These are phyloP conservation scores for Hylomyscus alleni DNA, from an alignment of 2,797 vertebrate species.

Conservation along the genomic window DNA sequence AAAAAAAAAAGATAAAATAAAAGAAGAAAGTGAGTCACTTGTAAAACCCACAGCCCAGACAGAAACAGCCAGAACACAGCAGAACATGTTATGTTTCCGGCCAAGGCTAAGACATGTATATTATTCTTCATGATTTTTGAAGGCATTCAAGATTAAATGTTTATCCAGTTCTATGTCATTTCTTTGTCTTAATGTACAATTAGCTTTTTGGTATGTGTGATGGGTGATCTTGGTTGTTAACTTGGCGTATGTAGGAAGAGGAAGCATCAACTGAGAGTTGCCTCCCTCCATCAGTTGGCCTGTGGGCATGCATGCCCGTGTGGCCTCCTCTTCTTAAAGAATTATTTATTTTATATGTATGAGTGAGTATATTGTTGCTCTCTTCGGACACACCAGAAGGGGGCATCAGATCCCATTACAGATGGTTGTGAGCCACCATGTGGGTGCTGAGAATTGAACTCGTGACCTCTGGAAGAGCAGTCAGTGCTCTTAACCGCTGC, in stretches of 20 bases:
- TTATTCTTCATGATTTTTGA: constrained; percentile 53
- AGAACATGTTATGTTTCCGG: constrained; percentile 52
- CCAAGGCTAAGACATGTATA: neutral
- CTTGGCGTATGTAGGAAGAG: neutral
- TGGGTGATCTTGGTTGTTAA: neutral
- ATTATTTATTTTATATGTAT: too few species aligned
- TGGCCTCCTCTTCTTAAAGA: neutral
- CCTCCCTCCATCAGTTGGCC: neutral
- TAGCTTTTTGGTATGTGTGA: neutral
- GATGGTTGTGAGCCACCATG: too few species aligned
- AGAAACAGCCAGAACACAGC: constrained; percentile 32
- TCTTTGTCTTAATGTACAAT: neutral
- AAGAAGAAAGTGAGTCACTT: constrained; percentile 67
- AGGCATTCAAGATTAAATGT: constrained; percentile 46
- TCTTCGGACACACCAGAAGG: too few species aligned
- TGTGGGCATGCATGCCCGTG: neutral
- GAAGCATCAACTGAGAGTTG: neutral
- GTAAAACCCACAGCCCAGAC: constrained; percentile 29
- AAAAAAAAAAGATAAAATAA: constrained; percentile 62
- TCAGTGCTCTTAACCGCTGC: too few species aligned
- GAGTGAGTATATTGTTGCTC: too few species aligned
- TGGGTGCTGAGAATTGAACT: too few species aligned
- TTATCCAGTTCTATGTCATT: constrained; percentile 1
- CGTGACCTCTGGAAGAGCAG: too few species aligned
- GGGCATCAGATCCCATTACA: too few species aligned